phyloP scores from a whole-genome alignment of 2,797 vertebrate genomes.

The Labroides dimidiatus region DNA sequence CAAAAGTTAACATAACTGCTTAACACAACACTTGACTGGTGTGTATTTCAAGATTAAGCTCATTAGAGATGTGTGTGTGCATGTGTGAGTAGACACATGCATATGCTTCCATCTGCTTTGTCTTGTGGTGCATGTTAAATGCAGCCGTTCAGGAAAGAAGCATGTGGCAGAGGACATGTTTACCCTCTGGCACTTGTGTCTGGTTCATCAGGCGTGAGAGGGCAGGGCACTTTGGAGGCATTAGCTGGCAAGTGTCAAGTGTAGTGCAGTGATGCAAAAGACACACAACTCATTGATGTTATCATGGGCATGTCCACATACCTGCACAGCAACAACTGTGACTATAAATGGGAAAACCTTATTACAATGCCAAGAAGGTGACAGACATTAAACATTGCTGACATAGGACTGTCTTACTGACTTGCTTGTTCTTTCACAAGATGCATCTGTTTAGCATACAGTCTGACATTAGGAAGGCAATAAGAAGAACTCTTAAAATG shows the following conservation, averaged over 20 bases:
- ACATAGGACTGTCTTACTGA: conserved; percentile 50
- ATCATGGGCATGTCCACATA: conserved; percentile 41
- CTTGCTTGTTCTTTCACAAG: conserved; percentile 49
- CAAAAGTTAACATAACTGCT: conserved; percentile 77
- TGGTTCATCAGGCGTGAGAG: conserved; percentile 69
- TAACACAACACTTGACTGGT: conserved; percentile 68
- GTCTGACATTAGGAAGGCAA: no score
- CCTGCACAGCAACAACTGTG: conserved; percentile 42
- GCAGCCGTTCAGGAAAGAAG: conserved; percentile 62
- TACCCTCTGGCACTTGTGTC: conserved; percentile 76
- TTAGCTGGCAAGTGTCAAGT: conserved; percentile 41
- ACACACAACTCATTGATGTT: conserved; percentile 31
- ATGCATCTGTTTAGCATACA: conserved; percentile 28
- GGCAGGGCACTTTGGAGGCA: conserved; percentile 55
- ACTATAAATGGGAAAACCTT: conserved; percentile 34
- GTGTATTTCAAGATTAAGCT: conserved; percentile 72
- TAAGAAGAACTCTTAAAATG: no score
- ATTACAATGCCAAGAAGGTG: conserved; percentile 40
- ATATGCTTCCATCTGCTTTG: conserved; percentile 52
- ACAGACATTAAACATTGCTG: conserved; percentile 39
- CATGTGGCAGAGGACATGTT: conserved; percentile 66
- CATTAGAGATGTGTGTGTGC: conserved; percentile 65
- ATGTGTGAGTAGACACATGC: conserved; percentile 65
- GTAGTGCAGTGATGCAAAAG: conserved; percentile 61
- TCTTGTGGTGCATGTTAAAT: conserved; percentile 71